Evolutionary conservation across 2,113 vertebrate species (phyloP), one percentile per base, ranked within the genome.

Genomic region (Furnarius figulus): DNA sequence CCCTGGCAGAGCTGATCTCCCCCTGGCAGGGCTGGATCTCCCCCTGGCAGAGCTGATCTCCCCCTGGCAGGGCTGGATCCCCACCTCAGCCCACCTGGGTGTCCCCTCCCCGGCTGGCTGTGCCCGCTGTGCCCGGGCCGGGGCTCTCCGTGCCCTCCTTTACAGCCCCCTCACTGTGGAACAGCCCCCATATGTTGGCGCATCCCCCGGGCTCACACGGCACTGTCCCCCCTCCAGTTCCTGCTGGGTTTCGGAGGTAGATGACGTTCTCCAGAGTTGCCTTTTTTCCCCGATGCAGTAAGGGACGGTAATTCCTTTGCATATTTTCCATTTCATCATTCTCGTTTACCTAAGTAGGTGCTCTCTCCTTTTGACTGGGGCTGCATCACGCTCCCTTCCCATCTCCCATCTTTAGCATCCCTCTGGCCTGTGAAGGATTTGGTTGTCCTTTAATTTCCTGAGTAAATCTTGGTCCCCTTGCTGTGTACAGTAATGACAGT

Each of bases 331-430:
- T 93, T 82, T 68, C 61, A 65, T 85, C 70, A 33, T 79, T 42
- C 30, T 47, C 22, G 6, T 12, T 77, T 49, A 23, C 30, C 33
- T n/a, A 39, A 25, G 21, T 85, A 5, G 0, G 5, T 77, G 74
- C 33, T 53, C 65, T 53, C 59, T 58, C 65, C 63, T 74, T 3
- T 63, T 25, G 90, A 37, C 67, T n/a, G 12, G 19, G 66, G 20
- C 33, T 47, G 20, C 52, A 40, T 44, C 0, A 0, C 33, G 0
- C 55, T 81, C 49, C 46, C n/a, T 72, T 52, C 42, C 33, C 20
- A 0, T 40, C 11, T 67, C 50, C 20, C 23, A 18, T 14, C 73
- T 89, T 30, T 39, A 11, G 42, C 31, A 39, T 71, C 31, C 8
- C 44, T 33, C 8, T 80, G 35, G 59, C 47, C 55, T 14, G 46